Conservation (phyloP, 2,797 vertebrate species). For the Macropodus opercularis region DNA sequence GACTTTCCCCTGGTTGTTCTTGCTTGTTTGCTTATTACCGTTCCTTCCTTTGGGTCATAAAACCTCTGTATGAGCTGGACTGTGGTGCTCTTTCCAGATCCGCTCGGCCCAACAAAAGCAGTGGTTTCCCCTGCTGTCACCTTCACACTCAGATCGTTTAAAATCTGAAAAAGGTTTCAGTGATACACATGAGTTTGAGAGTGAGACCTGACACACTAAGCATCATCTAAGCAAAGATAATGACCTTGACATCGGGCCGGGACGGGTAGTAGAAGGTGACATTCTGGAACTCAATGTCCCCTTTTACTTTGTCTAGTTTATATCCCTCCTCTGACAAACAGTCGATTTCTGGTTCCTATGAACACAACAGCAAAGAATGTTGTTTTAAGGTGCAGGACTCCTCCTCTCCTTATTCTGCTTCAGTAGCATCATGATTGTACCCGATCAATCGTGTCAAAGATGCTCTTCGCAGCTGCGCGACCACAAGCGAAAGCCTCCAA, state of each 20-base stretch:
- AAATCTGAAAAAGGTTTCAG: slow-evolving; percentile 74
- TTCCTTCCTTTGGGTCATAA: slow-evolving; percentile 83
- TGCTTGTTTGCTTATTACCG: slow-evolving; percentile 63
- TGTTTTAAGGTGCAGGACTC: neutral
- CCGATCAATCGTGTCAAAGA: slow-evolving; percentile 86
- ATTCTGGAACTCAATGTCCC: slow-evolving; percentile 94
- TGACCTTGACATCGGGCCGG: slow-evolving; percentile 91
- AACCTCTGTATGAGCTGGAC: slow-evolving; percentile 85
- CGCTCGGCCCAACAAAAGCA: slow-evolving; percentile 85
- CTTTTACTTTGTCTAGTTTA: slow-evolving; percentile 89
- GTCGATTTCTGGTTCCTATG: slow-evolving; percentile 90
- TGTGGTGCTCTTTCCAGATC: slow-evolving; percentile 83
- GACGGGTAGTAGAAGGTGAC: slow-evolving; percentile 93
- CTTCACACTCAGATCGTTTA: slow-evolving; percentile 76
- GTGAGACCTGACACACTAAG: neutral
- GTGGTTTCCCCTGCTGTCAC: slow-evolving; percentile 82
- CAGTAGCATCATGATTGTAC: slow-evolving; percentile 55
- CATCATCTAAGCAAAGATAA: too few species aligned
- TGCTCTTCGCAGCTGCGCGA: slow-evolving; percentile 81
- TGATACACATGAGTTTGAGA: neutral
- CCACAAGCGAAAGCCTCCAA: slow-evolving; percentile 85
- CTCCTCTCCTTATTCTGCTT: slow-evolving; percentile 1
- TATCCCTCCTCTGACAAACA: slow-evolving; percentile 94
- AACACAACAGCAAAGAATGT: slow-evolving; percentile 15
- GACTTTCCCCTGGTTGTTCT: neutral